Evolutionary conservation across 2,113 vertebrate genomes (phyloP), one percentile per base, ranked within the genome.

Genomic region (Chrysemys picta): DNA sequence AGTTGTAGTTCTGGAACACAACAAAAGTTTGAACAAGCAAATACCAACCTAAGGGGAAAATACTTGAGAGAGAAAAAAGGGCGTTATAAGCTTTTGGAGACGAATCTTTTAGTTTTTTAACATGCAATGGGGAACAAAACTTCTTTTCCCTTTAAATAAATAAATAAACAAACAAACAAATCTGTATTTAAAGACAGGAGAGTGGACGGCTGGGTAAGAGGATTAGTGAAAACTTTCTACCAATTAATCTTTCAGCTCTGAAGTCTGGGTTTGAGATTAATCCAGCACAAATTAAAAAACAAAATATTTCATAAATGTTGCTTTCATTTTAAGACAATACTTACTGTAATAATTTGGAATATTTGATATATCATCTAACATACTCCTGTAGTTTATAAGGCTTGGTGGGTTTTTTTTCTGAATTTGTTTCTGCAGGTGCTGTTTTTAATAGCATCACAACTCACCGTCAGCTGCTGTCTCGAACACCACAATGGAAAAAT

Each of bases 51-150:
- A 89, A 96, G 93, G 96, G 94, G 96, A 95, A 96, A 93, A 88
- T 56, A 92, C 95, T 92, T 91, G 96, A 96, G 94, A 95, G 90
- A 19, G 86, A 79, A 38, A 54, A 85, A 91, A n/a, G 35, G 12
- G 82, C 88, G 92, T 96, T 85, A 89, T 92, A 80, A 94, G 88
- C 56, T 95, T 94, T 94, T 94, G 89, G 85, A 92, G 93, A 57
- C 88, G 3, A 88, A 89, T 80, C 3, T 88, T 96, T 87, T 4
- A 52, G 13, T 84, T 59, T 54, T 88, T 95, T 94, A 92, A 89
- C 89, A 89, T 84, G 85, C 62, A 91, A 24, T 57, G 91, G 90
- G 81, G 65, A 91, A 90, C 8, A n/a, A 95, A 93, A 88, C 42
- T 54, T 29, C 47, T 57, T 69, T 80, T n/a, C 59, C 45, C 69